Conservation (phyloP, 2,797 vertebrate species). For the Pogoniulus pusillus region DNA sequence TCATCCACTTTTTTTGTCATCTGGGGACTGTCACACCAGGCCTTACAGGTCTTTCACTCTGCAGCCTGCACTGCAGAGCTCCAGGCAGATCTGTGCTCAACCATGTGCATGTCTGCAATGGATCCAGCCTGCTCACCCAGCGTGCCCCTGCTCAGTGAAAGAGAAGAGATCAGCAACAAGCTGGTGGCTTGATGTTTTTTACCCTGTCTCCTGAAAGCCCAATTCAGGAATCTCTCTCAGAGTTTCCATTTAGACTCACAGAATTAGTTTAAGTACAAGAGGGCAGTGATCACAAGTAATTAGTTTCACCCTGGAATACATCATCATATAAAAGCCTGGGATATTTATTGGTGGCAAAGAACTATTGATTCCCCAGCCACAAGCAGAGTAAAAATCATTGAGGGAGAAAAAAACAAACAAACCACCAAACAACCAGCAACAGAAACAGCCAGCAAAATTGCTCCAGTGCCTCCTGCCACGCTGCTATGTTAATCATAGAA, state of each 20-base stretch:
- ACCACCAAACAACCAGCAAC: background rate
- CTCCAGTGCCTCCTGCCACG: background rate
- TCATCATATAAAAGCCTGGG: background rate
- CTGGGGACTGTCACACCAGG: background rate
- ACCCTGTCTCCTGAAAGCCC: rapidly evolving
- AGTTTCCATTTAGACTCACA: background rate
- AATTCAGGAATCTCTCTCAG: background rate
- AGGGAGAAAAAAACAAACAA: background rate
- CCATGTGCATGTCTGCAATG: background rate
- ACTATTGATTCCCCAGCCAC: slow-evolving; percentile 39
- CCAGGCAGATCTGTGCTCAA: background rate
- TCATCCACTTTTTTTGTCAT: background rate
- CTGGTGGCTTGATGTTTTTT: background rate
- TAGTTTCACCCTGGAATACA: slow-evolving; percentile 25
- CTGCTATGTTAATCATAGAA: rapidly evolving
- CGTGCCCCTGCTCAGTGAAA: background rate
- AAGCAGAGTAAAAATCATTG: slow-evolving; percentile 47
- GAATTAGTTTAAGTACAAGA: background rate
- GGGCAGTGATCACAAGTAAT: background rate
- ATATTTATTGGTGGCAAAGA: slow-evolving; percentile 23
- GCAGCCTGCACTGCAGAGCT: background rate
- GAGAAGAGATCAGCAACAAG: background rate
- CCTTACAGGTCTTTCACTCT: background rate
- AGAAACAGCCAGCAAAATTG: background rate
- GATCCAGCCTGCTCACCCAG: background rate